A percentile compares a stretch with the other conserved stretches of the same genome.
Conservation (phyloP, 2,888 invertebrate genomes). For the Panopea generosa region DNA sequence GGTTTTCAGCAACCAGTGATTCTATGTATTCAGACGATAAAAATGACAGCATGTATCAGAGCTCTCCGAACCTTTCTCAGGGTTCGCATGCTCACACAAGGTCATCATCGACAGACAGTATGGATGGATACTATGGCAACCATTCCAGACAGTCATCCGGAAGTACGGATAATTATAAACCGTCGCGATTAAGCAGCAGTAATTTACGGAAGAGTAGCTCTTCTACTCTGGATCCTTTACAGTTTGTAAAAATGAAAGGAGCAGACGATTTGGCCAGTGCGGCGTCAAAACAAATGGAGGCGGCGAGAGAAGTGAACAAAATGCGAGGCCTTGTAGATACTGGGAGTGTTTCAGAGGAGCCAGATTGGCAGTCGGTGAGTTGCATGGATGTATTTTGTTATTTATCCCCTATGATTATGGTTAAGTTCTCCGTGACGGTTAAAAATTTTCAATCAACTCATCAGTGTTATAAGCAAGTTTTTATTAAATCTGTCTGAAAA, state of each 20-base stretch:
- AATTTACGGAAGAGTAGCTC: slow-evolving; percentile 60
- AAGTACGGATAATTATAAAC: slow-evolving; percentile 65
- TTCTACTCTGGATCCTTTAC: slow-evolving; percentile 76
- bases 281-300: slow-evolving; percentile 80
- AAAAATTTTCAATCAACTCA: too few relatives aligned
- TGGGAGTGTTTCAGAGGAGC: slow-evolving; percentile 60
- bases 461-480: too few relatives aligned
- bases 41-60: slow-evolving; percentile 70
- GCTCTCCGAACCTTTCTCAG: slow-evolving; percentile 72
- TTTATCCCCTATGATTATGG: too few relatives aligned
- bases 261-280: slow-evolving; percentile 75
- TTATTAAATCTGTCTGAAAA: too few relatives aligned
- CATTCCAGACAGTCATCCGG: slow-evolving; percentile 80
- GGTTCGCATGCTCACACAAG: slow-evolving; percentile 70
- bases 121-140: slow-evolving; percentile 70
- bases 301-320: slow-evolving; percentile 75
- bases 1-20: slow-evolving; percentile 49
- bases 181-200: slow-evolving; percentile 58
- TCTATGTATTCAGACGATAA: slow-evolving; percentile 58
- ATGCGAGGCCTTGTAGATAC: slow-evolving; percentile 56
- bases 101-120: slow-evolving; percentile 79
- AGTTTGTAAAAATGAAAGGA: slow-evolving; percentile 80
- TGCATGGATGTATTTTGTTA: too few relatives aligned
- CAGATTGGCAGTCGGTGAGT: slow-evolving; percentile 85
- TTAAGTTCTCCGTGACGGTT: too few relatives aligned